Evolutionary conservation across 2,888 invertebrate genomes (phyloP).

Genomic region (Thera britannica): DNA sequence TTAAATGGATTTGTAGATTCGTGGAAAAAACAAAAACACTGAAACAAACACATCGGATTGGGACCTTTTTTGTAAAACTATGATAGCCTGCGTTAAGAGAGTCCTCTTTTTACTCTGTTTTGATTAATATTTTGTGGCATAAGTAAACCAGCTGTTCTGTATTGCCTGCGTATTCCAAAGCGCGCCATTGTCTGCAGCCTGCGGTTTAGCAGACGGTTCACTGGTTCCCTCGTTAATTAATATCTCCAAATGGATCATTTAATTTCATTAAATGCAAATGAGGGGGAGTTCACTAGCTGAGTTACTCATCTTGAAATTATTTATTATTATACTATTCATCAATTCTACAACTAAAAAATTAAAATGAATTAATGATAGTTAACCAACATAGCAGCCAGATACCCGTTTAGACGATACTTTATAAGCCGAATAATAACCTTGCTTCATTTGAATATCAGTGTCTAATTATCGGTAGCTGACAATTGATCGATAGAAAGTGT

Average conservation of each 20-base stretch:
- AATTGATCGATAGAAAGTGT: constrained; percentile 77
- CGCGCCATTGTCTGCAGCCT: constrained; percentile 42
- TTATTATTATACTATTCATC: constrained; percentile 50
- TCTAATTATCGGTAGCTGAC: constrained; percentile 80
- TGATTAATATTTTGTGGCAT: no score
- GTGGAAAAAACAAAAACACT: no score
- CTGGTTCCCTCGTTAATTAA: constrained; percentile 82
- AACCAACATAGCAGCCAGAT: constrained; percentile 28
- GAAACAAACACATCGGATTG: no score
- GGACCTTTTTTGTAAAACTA: no score
- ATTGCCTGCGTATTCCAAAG: constrained; percentile 13
- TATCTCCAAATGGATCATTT: constrained; percentile 84
- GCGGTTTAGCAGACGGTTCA: constrained; percentile 75
- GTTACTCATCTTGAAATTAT: constrained; percentile 56
- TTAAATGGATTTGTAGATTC: no score
- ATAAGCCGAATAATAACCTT: constrained; percentile 52
- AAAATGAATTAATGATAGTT: constrained; percentile 21
- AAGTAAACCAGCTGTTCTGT: constrained; percentile 16
- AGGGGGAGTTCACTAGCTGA: constrained; percentile 71
- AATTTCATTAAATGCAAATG: constrained; percentile 84
- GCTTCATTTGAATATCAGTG: constrained; percentile 66
- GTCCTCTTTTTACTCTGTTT: no score
- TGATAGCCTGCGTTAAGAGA: no score
- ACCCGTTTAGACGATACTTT: constrained; percentile 46
- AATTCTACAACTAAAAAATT: constrained; percentile 32